These are phyloP conservation scores for Planococcus citri DNA, from an alignment of 1,140 invertebrate genomes.

Conservation along the genomic window DNA sequence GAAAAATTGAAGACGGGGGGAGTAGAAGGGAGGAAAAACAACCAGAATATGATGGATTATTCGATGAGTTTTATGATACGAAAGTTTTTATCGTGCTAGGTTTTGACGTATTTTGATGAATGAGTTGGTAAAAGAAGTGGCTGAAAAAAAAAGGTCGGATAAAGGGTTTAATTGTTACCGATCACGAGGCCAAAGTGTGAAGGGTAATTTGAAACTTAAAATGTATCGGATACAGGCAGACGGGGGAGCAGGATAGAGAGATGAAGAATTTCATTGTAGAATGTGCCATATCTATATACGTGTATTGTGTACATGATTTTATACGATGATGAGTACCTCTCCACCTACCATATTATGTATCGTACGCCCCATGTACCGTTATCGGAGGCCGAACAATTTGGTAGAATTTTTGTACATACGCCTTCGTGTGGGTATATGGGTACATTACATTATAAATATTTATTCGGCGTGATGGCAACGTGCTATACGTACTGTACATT, in stretches of 20 bases:
- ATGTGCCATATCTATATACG: too few species aligned
- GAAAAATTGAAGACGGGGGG: not conserved
- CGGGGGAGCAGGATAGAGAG: too few species aligned
- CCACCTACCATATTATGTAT: too few species aligned
- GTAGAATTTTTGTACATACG: not conserved
- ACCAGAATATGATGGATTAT: constrained; percentile 13
- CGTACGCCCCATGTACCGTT: too few species aligned
- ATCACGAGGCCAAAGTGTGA: not conserved
- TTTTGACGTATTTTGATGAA: constrained; percentile 18
- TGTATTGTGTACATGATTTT: too few species aligned
- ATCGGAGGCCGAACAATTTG: not conserved
- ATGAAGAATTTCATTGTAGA: too few species aligned
- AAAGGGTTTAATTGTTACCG: constrained; percentile 5
- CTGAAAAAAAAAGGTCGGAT: not conserved
- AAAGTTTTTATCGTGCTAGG: constrained; percentile 9
- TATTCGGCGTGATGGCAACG: too few species aligned
- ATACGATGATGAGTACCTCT: too few species aligned
- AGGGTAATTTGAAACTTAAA: not conserved
- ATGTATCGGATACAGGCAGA: too few species aligned
- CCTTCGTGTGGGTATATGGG: not conserved
- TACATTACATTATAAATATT: too few species aligned
- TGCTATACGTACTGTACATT: too few species aligned
- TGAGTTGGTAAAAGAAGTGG: not conserved
- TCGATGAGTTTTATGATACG: not conserved
- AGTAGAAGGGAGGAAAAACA: not conserved